Base-by-base conservation (phyloP, 2,888 invertebrate genomes). In the Gastracanthus pulcherrimus region DNA sequence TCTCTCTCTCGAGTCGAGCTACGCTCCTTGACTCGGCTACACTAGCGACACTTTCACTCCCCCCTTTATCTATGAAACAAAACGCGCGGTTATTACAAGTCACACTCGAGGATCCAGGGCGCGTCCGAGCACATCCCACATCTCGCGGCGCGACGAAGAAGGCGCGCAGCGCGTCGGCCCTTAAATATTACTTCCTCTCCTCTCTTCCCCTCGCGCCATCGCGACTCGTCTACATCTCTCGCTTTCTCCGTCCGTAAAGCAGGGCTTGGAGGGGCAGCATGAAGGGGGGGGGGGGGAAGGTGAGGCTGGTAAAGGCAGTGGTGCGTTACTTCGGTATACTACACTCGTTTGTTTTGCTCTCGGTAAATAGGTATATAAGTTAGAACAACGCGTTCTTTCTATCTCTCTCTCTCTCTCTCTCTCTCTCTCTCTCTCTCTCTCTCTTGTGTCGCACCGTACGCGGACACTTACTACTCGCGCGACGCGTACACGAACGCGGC, bases 261-360 rank as follows among this genome's bases (percentile, higher is more conserved):
- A 19, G 41, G 29, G 29, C n/a, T n/a, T n/a, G n/a, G 64, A 45
- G 48, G 19, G 16, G 23, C 23, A 23, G 11, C 11, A 51, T n/a
- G 23, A 51, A 51, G 13, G 19, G 62, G 11, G 41, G 16, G 51
- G 45, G 11, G 3, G 31, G 31, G 19, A 26, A 19, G 34, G 26
- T 36, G 23, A 36, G 31, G 48, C 16, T 19, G 36, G 36, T 62
- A n/a, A 76, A 76, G 80, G 75, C 80, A 80, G 80, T 80, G 80
- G 72, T 81, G 66, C 66, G 60, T 81, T 38, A 36, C 26, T 71
- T 19, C 36, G 48, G 45, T 70, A 29, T 66, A 23, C 7, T 55
- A 13, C 34, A 70, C 55, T n/a, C 31, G 62, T 34, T 62, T 62
- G 13, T 58, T 60, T 31, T 19, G 16, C 23, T 34, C 51, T 51